Evolutionary conservation across 2,113 vertebrate genomes (phyloP).

Genomic region (Struthio camelus): DNA sequence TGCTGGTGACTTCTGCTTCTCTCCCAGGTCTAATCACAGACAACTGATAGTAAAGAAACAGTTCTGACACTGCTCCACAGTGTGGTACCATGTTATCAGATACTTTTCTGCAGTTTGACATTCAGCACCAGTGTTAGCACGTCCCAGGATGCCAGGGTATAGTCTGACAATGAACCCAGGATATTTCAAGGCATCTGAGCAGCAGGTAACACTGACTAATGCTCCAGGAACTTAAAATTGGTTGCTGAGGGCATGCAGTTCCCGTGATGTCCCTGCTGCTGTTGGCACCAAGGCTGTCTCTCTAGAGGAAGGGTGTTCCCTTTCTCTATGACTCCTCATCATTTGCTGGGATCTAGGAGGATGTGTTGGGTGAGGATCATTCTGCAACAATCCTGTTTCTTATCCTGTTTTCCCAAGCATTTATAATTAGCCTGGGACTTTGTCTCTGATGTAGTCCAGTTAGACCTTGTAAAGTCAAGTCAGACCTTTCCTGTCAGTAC

Average conservation of each 20-base stretch:
- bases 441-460: neutral
- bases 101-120: neutral
- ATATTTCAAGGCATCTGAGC: neutral
- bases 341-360: neutral
- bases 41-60: neutral
- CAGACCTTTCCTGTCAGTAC: neutral
- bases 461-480: neutral
- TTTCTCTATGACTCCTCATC: neutral
- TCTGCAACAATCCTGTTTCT: neutral
- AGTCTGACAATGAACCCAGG: neutral
- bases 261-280: neutral
- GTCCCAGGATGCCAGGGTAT: neutral
- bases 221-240: neutral
- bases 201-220: conserved; percentile 21
- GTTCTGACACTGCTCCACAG: neutral
- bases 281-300: neutral
- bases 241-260: neutral
- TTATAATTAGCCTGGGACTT: neutral
- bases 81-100: neutral
- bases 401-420: neutral
- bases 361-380: neutral
- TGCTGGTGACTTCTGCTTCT: neutral
- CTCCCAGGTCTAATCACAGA: neutral
- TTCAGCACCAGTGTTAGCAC: neutral
- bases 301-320: conserved; percentile 35